phyloP scores from a whole-genome alignment of 2,888 invertebrate species.

The Andrena marginata region DNA sequence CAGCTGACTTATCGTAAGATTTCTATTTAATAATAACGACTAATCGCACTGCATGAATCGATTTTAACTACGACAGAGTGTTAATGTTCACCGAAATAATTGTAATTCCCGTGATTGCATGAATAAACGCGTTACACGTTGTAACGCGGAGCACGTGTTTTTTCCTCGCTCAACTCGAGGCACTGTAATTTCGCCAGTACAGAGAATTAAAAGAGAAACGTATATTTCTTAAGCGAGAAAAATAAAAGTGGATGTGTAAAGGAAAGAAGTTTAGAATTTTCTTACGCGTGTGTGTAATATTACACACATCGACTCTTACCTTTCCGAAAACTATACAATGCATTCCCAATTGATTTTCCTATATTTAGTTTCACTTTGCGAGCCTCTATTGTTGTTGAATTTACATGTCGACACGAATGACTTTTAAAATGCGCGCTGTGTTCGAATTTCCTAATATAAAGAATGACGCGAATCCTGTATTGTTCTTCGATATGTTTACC shows the following conservation, averaged over 20 bases:
- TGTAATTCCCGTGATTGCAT: background rate
- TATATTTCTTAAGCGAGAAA: background rate
- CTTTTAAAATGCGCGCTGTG: conserved; percentile 46
- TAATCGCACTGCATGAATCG: background rate
- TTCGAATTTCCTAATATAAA: conserved; percentile 16
- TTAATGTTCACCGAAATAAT: background rate
- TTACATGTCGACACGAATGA: background rate
- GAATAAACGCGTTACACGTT: background rate
- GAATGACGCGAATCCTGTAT: conserved; percentile 32
- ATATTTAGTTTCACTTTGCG: background rate
- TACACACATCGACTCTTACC: background rate
- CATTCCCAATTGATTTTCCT: background rate
- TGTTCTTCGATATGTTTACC: conserved; percentile 23
- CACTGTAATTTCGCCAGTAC: background rate
- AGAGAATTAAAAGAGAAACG: background rate
- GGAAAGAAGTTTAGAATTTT: background rate
- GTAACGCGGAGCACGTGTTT: no score
- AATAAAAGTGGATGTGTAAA: background rate
- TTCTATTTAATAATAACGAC: background rate
- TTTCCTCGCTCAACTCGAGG: background rate
- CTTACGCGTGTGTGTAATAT: background rate
- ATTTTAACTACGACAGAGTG: background rate
- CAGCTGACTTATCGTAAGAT: background rate
- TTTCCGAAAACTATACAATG: background rate
- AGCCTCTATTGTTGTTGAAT: background rate